These are phyloP conservation scores for Oceanites oceanicus DNA, from an alignment of 2,113 vertebrate genomes.

Conservation along the genomic window DNA sequence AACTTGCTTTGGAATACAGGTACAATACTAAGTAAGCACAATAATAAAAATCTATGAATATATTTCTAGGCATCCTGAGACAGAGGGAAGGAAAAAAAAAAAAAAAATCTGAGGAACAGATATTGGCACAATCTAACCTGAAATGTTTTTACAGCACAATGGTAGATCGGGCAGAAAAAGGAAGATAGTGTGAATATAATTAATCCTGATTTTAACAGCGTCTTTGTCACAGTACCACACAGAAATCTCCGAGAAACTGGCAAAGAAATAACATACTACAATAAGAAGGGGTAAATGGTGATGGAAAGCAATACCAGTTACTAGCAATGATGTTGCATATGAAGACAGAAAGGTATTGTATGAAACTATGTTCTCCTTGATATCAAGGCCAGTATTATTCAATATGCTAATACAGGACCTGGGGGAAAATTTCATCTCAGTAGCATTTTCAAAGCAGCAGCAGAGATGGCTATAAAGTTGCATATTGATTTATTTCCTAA, in stretches of 20 bases:
- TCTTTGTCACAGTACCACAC: not conserved
- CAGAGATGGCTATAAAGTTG: not conserved
- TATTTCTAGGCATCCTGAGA: not conserved
- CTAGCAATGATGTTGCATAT: not conserved
- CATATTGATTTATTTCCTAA: not conserved
- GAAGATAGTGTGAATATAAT: not conserved
- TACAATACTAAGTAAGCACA: not conserved
- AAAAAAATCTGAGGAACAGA: not conserved
- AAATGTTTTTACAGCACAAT: not conserved
- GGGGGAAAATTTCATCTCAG: not conserved
- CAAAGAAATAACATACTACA: not conserved
- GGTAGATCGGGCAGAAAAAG: not conserved
- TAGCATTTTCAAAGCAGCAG: not conserved
- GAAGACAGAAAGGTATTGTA: not conserved
- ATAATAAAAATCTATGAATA: not conserved
- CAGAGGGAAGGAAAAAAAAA: not conserved
- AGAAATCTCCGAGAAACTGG: not conserved
- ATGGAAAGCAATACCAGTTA: not conserved
- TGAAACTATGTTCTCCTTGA: not conserved
- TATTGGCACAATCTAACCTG: not conserved
- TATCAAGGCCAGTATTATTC: not conserved
- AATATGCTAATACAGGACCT: not conserved
- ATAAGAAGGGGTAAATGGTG: not conserved
- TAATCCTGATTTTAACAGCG: not conserved
- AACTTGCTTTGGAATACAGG: not conserved